Evolutionary conservation across 2,888 invertebrate species (phyloP), one percentile per base, ranked within the genome.

Genomic region (Temnothorax rugatulus): DNA sequence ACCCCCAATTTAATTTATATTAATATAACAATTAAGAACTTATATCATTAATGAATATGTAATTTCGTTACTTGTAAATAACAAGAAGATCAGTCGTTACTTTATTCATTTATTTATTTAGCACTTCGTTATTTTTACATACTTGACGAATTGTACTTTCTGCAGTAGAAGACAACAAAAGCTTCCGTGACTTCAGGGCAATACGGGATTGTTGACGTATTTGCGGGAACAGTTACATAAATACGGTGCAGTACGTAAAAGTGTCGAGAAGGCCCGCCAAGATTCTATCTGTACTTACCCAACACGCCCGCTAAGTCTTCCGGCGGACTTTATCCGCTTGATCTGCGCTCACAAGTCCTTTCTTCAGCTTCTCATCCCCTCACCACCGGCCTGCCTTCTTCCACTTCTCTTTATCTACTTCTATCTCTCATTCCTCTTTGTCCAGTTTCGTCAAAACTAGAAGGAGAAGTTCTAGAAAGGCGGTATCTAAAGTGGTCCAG

Each of bases 201-300:
- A 29, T 47, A 34, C 18, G 41, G 41, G 11, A 74, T 75, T 34
- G 21, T 71, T 83, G 59, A 73, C 66, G 18, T 66, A 64, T 64
- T 71, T 81, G 50, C 73, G n/a, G 61, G 71, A 38, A 84, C 68
- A 82, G 73, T 86, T 88, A 71, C 77, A 84, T 86, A 87, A 87
- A 90, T 87, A 84, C 84, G n/a, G 50, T 66, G 71, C 74, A 69
- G 69, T 87, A 84, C 84, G 86, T 83, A 85, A 83, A 71, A 85
- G 76, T 86, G 88, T 87, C 73, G 83, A 79, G 86, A 63, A 83
- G 74, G 68, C 64, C 38, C 88, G 86, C 75, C 82, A 82, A 92
- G 92, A 92, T 92, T 91, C 85, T 89, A 92, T 92, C 90, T 86
- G 54, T 85, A 82, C 84, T 90, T 90, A 87, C 84, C 88, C 90